phyloP scores from a whole-genome alignment of 2,888 invertebrate genomes.

The Acronicta psi region DNA sequence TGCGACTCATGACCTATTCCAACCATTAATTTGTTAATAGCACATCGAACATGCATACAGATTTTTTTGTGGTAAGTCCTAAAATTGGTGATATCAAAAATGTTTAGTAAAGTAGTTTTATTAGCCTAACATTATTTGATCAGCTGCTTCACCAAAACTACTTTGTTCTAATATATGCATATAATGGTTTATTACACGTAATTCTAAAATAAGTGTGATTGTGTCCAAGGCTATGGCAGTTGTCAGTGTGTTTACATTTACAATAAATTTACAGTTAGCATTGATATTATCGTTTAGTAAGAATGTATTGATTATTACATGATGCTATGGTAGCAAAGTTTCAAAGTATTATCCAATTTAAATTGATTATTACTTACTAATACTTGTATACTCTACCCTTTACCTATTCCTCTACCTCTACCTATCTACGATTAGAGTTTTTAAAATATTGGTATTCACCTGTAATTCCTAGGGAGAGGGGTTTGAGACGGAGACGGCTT shows the following conservation, averaged over 20 bases:
- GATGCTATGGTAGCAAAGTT: neutral
- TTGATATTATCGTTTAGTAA: neutral
- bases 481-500: constrained; percentile 87
- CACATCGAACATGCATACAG: no score
- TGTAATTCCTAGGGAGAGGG: constrained; percentile 88
- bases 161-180: constrained; percentile 3
- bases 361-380: no score
- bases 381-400: no score
- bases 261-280: neutral
- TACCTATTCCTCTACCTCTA: no score
- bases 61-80: neutral
- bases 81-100: neutral
- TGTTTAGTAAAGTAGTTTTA: neutral
- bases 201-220: neutral
- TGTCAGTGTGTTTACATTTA: constrained; percentile 2
- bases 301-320: neutral
- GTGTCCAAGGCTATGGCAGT: constrained; percentile 5
- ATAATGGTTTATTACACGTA: constrained; percentile 5
- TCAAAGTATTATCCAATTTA: no score
- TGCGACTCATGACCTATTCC: neutral
- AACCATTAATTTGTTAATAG: neutral
- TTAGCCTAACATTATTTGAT: constrained; percentile 12
- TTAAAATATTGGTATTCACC: constrained; percentile 58
- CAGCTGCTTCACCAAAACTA: constrained; percentile 12
- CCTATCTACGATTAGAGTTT: no score